These are phyloP conservation scores for Teleopsis dalmanni DNA, from an alignment of 1,140 invertebrate genomes.

Conservation along the genomic window DNA sequence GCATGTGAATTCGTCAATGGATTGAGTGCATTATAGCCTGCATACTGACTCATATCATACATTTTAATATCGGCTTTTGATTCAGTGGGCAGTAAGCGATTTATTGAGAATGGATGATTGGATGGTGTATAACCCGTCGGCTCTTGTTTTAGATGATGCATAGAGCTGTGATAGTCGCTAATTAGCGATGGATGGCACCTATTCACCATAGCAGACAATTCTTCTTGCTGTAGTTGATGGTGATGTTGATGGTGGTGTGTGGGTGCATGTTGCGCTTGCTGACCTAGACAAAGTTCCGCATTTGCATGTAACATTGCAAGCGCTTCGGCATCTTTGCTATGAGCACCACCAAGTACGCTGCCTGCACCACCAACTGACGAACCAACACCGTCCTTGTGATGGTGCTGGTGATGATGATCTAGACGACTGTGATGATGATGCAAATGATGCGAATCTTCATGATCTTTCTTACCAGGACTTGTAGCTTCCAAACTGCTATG, in stretches of 20 bases:
- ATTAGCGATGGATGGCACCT: conserved; percentile 53
- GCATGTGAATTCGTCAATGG: conserved; percentile 56
- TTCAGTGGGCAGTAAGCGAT: conserved; percentile 76
- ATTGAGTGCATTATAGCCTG: conserved; percentile 54
- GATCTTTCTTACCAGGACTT: conserved; percentile 49
- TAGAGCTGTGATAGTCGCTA: conserved; percentile 52
- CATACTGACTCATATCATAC: conserved; percentile 68
- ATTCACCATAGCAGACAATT: conserved; percentile 59
- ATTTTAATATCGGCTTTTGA: conserved; percentile 76
- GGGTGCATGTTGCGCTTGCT: conserved; percentile 46
- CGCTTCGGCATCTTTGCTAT: conserved; percentile 49
- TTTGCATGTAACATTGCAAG: conserved; percentile 53
- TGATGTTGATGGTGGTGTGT: conserved; percentile 46
- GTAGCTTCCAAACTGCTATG: conserved; percentile 44
- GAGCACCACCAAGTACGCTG: conserved; percentile 27
- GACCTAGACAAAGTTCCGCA: conserved; percentile 40
- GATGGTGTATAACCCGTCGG: conserved; percentile 66
- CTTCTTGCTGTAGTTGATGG: conserved; percentile 52
- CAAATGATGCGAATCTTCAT: conserved; percentile 45
- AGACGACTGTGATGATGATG: conserved; percentile 43
- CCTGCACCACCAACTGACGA: conserved; percentile 32
- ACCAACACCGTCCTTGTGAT: conserved; percentile 30
- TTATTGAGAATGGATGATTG: conserved; percentile 89
- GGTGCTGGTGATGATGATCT: conserved; percentile 44
- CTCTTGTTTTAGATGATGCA: conserved; percentile 70